Percentiles rank a stretch among this genome's conserved stretches.
Conservation (phyloP, 2,113 vertebrate species). For the Chelonoidis abingdonii region DNA sequence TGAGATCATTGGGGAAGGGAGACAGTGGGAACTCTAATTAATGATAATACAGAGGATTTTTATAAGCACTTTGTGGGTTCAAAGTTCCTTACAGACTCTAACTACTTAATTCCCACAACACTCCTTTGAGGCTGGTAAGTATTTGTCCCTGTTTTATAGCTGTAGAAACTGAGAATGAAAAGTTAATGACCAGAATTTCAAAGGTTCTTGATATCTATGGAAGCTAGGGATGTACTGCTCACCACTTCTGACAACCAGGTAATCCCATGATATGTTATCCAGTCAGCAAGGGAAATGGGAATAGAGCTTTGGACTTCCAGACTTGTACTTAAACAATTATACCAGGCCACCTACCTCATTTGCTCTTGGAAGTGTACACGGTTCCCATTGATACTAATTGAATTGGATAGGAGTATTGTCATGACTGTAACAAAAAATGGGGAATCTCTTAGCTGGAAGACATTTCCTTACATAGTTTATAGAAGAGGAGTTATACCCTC, state of each 20-base stretch:
- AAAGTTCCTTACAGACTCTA: background rate
- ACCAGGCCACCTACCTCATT: background rate
- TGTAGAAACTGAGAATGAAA: background rate
- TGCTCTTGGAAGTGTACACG: background rate
- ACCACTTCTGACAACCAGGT: background rate
- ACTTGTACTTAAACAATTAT: background rate
- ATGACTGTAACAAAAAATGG: background rate
- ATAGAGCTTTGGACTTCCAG: background rate
- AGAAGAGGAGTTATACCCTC: background rate
- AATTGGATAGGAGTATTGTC: background rate
- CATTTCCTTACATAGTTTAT: background rate
- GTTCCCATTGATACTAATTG: background rate
- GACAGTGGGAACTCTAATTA: background rate
- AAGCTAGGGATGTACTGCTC: background rate
- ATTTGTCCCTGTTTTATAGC: background rate
- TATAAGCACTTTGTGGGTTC: background rate
- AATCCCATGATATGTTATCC: background rate
- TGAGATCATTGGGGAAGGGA: background rate
- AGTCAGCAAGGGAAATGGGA: background rate
- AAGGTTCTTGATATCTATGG: background rate
- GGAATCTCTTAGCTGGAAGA: background rate
- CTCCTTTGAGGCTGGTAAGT: background rate
- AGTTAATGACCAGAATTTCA: background rate
- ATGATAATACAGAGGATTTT: background rate
- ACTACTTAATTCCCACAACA: background rate